A percentile compares a stretch with the other conserved stretches of the same genome.
phyloP scores from a whole-genome alignment of 2,888 invertebrate genomes.

The Drosophila neutralis region DNA sequence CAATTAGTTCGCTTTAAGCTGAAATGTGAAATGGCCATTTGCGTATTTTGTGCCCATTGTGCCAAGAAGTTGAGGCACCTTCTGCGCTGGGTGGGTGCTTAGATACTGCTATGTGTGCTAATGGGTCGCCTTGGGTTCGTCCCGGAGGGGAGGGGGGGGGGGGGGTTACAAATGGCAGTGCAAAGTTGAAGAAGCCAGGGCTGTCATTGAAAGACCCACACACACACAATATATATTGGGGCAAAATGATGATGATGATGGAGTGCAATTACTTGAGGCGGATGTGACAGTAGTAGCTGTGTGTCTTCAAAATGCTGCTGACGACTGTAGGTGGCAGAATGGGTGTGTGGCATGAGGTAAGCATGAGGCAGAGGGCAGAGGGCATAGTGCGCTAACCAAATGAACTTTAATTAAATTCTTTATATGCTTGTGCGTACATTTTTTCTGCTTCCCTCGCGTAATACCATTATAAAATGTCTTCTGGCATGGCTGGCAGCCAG shows the following conservation, averaged over 20 bases:
- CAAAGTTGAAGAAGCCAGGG: constrained; percentile 1
- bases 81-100: constrained; percentile 3
- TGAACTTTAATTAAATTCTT: constrained; percentile 78
- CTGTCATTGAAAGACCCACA: constrained; percentile 29
- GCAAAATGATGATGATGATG: constrained; percentile 64
- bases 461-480: constrained; percentile 61
- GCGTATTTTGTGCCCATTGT: constrained; percentile 32
- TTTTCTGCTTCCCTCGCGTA: constrained; percentile 41
- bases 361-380: background rate
- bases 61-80: constrained; percentile 11
- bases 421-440: constrained; percentile 61
- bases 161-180: background rate
- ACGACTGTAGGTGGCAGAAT: background rate
- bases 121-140: constrained; percentile 33
- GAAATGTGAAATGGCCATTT: background rate
- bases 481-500: constrained; percentile 7
- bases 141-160: background rate
- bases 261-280: constrained; percentile 76
- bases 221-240: constrained; percentile 4
- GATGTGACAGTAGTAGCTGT: constrained; percentile 60
- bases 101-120: constrained; percentile 46
- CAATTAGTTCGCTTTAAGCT: background rate
- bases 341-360: background rate
- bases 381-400: constrained; percentile 54
- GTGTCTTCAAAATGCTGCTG: constrained; percentile 31